Evolutionary conservation across 2,888 invertebrate genomes (phyloP), one percentile per base, ranked within the genome.

Genomic region (Petrolisthes manimaculis): DNA sequence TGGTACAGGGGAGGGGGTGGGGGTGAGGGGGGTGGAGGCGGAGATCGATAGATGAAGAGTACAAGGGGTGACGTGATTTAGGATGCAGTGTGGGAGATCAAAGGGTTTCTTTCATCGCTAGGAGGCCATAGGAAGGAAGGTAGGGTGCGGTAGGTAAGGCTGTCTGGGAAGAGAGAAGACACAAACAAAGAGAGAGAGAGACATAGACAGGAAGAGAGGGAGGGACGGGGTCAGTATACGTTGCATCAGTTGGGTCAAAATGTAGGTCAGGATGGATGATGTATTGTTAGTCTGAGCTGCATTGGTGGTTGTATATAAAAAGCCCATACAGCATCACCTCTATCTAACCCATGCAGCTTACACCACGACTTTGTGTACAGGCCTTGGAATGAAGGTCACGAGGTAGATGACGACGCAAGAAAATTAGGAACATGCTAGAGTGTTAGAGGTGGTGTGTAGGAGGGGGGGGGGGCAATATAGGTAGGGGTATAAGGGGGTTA

Each of bases 81-180:
- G 55, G 80, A 54, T 80, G 80, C 80, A 80, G 80, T 80, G 80
- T 80, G 80, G 80, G 56, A 80, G 80, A 80, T 80, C 80, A 80
- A 80, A 80, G 56, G 80, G 12, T 18, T 9, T 18, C 12, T 9
- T 61, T 9, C 61, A 61, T 61, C 61, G 61, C 18, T 61, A 18
- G 61, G 61, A 61, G 61, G 18, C 1, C 12, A 61, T 12, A 61
- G 61, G 61, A 61, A 61, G 61, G 61, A 61, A 18, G 61, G 18
- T 61, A 61, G 9, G 61, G 61, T 12, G 61, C 9, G 61, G 77
- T 37, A 51, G 24, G 51, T 74, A 24, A 8, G 74, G n/a, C 14
- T 74, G 74, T 74, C 18, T 51, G 54, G 18, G 61, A 61, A 61
- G 9, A 18, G 61, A 61, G 61, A 18, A 18, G 18, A 61, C 61